Percentiles rank a stretch among this genome's conserved stretches.
These are phyloP conservation scores for Copsychus sechellarum DNA, from an alignment of 2,113 vertebrate species.

Conservation along the genomic window DNA sequence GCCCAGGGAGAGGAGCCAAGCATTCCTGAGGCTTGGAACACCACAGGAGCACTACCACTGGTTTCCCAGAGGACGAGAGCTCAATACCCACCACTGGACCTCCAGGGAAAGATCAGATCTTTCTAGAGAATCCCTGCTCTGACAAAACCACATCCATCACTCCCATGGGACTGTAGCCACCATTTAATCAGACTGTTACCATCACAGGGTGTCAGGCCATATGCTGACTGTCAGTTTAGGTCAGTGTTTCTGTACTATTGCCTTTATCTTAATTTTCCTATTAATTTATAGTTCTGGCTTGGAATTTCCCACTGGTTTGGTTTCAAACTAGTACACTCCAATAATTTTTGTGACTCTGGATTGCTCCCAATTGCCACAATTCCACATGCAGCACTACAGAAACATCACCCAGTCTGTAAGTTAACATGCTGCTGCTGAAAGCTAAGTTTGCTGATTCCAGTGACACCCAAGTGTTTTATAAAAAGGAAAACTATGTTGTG, in stretches of 20 bases:
- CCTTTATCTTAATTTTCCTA: not conserved
- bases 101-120: not conserved
- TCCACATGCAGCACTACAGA: rapidly evolving
- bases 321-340: rapidly evolving
- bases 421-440: not conserved
- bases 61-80: not conserved
- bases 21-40: not conserved
- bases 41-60: too few relatives aligned
- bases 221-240: not conserved
- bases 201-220: not conserved
- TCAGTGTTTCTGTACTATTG: not conserved
- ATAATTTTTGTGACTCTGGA: not conserved
- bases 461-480: not conserved
- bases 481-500: not conserved
- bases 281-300: not conserved
- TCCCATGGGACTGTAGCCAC: not conserved
- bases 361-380: not conserved
- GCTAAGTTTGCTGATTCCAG: not conserved
- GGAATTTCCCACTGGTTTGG: not conserved
- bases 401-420: not conserved
- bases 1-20: not conserved
- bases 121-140: not conserved
- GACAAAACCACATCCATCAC: not conserved
- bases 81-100: rapidly evolving
- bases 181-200: not conserved